phyloP scores from a whole-genome alignment of 2,797 vertebrate species.

The Ispidina lecontei region DNA sequence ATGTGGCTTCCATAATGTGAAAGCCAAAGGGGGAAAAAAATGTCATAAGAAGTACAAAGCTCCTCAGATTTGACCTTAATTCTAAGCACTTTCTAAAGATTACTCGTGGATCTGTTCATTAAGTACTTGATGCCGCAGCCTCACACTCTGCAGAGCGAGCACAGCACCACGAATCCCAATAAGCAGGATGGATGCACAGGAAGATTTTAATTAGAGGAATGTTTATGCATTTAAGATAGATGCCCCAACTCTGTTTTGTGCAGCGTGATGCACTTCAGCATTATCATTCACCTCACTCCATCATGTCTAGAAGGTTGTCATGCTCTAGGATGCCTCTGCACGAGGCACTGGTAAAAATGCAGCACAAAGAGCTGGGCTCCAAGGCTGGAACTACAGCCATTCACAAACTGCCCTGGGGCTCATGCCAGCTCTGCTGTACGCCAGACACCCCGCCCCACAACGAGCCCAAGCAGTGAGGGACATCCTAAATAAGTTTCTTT shows the following conservation, averaged over 20 bases:
- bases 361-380: not conserved
- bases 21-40: constrained; percentile 31
- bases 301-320: not conserved
- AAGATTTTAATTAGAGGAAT: not conserved
- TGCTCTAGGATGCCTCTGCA: not conserved
- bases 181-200: not conserved
- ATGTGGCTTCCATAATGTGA: constrained; percentile 28
- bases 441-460: not conserved
- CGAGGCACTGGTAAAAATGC: not conserved
- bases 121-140: constrained; percentile 32
- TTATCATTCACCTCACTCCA: not conserved
- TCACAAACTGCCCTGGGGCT: not conserved
- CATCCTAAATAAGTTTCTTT: not conserved
- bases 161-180: constrained; percentile 22
- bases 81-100: constrained; percentile 60
- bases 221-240: constrained; percentile 4
- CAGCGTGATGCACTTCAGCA: not conserved
- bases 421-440: not conserved
- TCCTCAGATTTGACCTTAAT: constrained; percentile 57
- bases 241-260: not conserved
- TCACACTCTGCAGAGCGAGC: constrained; percentile 6
- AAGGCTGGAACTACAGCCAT: not conserved
- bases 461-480: not conserved
- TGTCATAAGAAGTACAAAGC: constrained; percentile 50
- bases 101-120: constrained; percentile 49